A percentile compares a stretch with the other conserved stretches of the same genome.
Evolutionary conservation across 2,888 invertebrate species (phyloP).

Genomic region (Mellilla xanthometata): DNA sequence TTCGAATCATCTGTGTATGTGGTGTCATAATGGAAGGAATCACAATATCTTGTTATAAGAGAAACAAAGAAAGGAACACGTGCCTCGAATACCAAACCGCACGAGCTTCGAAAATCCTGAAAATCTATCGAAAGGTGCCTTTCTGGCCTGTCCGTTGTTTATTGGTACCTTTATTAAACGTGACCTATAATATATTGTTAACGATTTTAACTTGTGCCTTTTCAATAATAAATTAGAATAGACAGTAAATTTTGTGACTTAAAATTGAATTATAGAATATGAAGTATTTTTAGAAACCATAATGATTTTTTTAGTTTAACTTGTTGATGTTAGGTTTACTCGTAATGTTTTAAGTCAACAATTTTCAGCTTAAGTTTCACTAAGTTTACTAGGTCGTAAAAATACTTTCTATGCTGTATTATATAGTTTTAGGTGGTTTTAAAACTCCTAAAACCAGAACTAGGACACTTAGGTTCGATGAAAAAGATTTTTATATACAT

Average conservation of each 20-base stretch:
- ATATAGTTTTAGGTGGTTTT: too few relatives aligned
- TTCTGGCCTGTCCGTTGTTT: slow-evolving; percentile 31
- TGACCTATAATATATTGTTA: slow-evolving; percentile 18
- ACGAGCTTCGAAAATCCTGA: slow-evolving; percentile 36
- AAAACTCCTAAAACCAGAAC: too few relatives aligned
- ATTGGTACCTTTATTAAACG: slow-evolving; percentile 35
- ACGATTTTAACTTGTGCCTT: slow-evolving; percentile 17
- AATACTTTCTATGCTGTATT: too few relatives aligned
- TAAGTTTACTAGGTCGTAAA: too few relatives aligned
- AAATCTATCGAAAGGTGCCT: slow-evolving; percentile 45
- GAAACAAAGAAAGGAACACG: slow-evolving; percentile 75
- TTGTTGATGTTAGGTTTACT: too few relatives aligned
- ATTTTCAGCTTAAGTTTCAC: too few relatives aligned
- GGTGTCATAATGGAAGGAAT: slow-evolving; percentile 75
- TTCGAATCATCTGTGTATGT: slow-evolving; percentile 73
- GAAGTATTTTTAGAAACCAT: neutral
- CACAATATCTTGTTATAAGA: slow-evolving; percentile 80
- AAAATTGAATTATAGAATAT: neutral
- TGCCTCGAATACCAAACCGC: slow-evolving; percentile 58
- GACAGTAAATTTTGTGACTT: neutral
- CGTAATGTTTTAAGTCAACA: too few relatives aligned
- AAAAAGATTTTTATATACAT: too few relatives aligned
- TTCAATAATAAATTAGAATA: slow-evolving; percentile 1
- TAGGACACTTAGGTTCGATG: too few relatives aligned
- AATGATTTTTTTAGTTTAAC: too few relatives aligned